A percentile compares a stretch with the other conserved stretches of the same genome.
Evolutionary conservation across 1,140 invertebrate species (phyloP).

Genomic region (Nasonia giraulti): DNA sequence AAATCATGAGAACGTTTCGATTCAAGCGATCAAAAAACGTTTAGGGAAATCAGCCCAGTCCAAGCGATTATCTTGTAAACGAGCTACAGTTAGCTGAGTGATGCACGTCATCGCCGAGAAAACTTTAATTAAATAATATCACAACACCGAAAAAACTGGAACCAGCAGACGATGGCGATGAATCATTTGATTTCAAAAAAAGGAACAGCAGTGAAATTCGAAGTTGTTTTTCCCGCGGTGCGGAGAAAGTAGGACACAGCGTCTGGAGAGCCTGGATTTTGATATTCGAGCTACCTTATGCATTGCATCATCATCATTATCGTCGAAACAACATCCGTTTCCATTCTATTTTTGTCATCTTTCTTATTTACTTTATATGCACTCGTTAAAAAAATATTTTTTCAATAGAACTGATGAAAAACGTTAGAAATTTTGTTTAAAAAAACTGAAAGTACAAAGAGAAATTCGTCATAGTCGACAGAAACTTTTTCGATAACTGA

Average conservation of each 20-base stretch:
- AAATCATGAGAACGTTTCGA: neutral
- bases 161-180: neutral
- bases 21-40: neutral
- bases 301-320: slow-evolving; percentile 8
- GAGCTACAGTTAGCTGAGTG: neutral
- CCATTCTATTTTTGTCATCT: neutral
- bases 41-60: neutral
- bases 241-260: neutral
- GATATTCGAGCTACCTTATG: slow-evolving; percentile 1
- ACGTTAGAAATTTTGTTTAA: neutral
- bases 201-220: neutral
- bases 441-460: no score
- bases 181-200: neutral
- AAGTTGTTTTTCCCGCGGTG: neutral
- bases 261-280: neutral
- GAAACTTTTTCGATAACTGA: neutral
- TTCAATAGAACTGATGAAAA: neutral
- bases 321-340: slow-evolving; percentile 1
- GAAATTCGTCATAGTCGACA: neutral
- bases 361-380: neutral
- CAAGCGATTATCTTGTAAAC: neutral
- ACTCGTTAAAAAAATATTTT: neutral
- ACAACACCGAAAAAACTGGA: no score
- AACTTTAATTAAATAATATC: no score
- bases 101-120: no score